Base-by-base conservation (phyloP, 37 sponge, comb jelly and placozoan species). In the Dysidea cf. avara region DNA sequence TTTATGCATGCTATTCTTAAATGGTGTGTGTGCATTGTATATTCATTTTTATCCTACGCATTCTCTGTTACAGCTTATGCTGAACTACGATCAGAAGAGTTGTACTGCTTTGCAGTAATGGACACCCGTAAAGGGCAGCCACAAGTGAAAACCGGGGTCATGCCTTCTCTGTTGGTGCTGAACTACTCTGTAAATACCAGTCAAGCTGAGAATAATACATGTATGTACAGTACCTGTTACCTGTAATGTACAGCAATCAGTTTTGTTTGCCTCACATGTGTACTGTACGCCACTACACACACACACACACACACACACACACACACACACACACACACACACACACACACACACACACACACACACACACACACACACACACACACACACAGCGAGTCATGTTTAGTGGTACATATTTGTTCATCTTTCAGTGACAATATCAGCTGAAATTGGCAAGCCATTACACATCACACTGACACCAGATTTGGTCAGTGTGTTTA, bases 101-200 rank as follows among this genome's bases (percentile, higher is more conserved):
- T 43, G 9, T 43, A 43, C 46, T 5, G 7, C 5, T 43, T 43
- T 43, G 46, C 46, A 5, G 11, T 77, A 17, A 29, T 87, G 1
- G 77, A 87, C 47, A 66, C 87, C 17, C 55, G 77, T 12, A 64
- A 49, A 30, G 77, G 77, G 32, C 54, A 38, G 16, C 62, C 61
- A 5, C 40, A 68, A 4, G 69, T 53, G 36, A 54, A 5, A 25
- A 75, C 40, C 12, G 76, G 58, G 0, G 53, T 86, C 18, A 49
- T 68, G 22, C 69, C 80, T 0, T 65, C 40, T 29, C 2, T 86
- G 40, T 71, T 83, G 28, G 64, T 39, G 43, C 32, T 69, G 29
- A n/a, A 30, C 37, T 70, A 69, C 46, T 9, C 5, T 43, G 46
- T 43, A 9, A 43, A 5, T 9, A 43, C 46, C 9, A 43, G 24